Conservation (phyloP, 2,797 vertebrate genomes). For the Falco columbarius region DNA sequence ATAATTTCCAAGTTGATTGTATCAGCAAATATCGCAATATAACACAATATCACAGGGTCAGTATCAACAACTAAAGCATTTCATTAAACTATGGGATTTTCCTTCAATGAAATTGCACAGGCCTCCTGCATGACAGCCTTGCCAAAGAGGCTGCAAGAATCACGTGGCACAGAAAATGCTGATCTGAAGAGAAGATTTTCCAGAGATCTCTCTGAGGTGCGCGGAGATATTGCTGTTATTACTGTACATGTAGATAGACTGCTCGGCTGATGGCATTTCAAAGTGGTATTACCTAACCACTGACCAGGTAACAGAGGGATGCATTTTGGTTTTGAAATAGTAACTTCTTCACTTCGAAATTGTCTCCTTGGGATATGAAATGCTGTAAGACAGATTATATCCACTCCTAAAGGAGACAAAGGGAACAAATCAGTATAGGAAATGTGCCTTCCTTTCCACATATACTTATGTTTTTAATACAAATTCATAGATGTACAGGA, state of each 20-base stretch:
- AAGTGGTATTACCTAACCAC: rapidly evolving
- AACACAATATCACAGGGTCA: background rate
- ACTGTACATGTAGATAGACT: background rate
- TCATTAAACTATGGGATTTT: background rate
- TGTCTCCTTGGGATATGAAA: background rate
- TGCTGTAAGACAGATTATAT: background rate
- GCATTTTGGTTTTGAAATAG: background rate
- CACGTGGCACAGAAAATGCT: background rate
- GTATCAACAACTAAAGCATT: background rate
- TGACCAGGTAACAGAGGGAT: background rate
- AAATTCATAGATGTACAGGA: background rate
- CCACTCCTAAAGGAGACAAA: background rate
- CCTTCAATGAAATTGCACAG: background rate
- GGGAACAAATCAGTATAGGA: background rate
- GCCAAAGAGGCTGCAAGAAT: background rate
- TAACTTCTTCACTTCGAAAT: background rate
- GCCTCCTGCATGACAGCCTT: background rate
- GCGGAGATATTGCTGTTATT: rapidly evolving
- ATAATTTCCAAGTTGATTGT: background rate
- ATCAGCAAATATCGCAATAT: background rate
- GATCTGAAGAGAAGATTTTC: too few relatives aligned
- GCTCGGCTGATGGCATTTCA: rapidly evolving
- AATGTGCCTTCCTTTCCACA: background rate
- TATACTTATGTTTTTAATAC: background rate
- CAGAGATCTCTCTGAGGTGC: background rate